These are phyloP conservation scores for Malacosoma neustria DNA, from an alignment of 2,888 invertebrate species.

Conservation along the genomic window DNA sequence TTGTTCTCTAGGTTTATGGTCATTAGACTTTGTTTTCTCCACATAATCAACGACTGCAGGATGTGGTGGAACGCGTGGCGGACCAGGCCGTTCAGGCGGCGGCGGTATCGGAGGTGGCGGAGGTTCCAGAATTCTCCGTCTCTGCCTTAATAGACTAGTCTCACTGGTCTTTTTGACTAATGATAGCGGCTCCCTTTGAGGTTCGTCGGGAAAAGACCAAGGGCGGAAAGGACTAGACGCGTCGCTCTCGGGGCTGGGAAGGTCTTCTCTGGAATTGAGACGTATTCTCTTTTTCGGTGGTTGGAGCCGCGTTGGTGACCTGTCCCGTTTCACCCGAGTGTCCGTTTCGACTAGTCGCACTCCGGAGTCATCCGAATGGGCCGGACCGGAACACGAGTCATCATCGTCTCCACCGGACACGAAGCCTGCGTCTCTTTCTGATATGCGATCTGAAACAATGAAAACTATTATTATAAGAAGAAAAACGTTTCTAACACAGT, in stretches of 20 bases:
- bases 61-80: constrained; percentile 70
- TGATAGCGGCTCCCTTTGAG: constrained; percentile 79
- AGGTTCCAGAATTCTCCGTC: constrained; percentile 45
- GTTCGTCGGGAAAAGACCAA: constrained; percentile 77
- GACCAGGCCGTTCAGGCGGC: constrained; percentile 35
- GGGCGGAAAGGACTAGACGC: constrained; percentile 76
- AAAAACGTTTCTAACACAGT: constrained; percentile 23
- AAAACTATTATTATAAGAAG: too few relatives aligned
- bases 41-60: constrained; percentile 57
- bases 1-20: constrained; percentile 80
- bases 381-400: constrained; percentile 70
- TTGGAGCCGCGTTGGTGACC: constrained; percentile 47
- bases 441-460: constrained; percentile 70
- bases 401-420: constrained; percentile 84
- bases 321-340: constrained; percentile 74
- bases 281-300: constrained; percentile 84
- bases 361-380: constrained; percentile 69
- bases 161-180: constrained; percentile 70
- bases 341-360: constrained; percentile 55
- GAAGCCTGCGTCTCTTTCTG: constrained; percentile 81
- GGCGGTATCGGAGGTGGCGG: constrained; percentile 36
- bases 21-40: constrained; percentile 51
- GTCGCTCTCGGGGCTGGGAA: constrained; percentile 54
- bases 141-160: constrained; percentile 41
- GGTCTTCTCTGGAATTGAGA: constrained; percentile 51